Percentiles rank a stretch among this genome's conserved stretches.
phyloP scores from a whole-genome alignment of 2,797 vertebrate species.

The Tarsius wallacei region DNA sequence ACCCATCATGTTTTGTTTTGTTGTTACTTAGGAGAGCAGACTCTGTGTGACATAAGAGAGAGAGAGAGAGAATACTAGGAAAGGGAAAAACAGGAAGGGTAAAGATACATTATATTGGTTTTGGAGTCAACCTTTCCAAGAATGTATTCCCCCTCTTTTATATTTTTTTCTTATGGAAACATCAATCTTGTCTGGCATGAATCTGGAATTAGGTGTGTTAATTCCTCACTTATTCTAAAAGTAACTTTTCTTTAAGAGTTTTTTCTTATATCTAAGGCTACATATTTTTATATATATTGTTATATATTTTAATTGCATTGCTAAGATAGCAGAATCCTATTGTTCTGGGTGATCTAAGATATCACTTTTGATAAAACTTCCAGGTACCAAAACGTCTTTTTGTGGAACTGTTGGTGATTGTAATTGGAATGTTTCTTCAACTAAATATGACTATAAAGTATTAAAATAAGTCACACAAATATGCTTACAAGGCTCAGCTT shows the following conservation, averaged over 20 bases:
- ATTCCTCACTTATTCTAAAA: neutral
- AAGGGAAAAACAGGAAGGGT: neutral
- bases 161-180: neutral
- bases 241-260: neutral
- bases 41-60: no score
- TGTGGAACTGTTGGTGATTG: neutral
- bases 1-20: neutral
- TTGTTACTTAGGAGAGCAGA: neutral
- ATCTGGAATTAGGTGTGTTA: neutral
- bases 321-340: neutral
- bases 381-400: neutral
- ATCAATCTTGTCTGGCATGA: neutral
- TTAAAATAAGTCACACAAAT: neutral
- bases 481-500: neutral
- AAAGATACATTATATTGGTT: neutral
- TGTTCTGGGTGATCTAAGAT: neutral
- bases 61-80: neutral
- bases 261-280: no score
- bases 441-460: conserved; percentile 24
- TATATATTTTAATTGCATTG: neutral
- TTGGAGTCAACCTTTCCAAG: neutral
- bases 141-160: neutral
- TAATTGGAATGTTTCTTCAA: conserved; percentile 4
- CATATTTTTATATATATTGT: no score
- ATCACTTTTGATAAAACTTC: neutral